Percentiles rank a stretch among this genome's conserved stretches.
Conservation (phyloP, 2,888 invertebrate species). For the Caradrina kadenii region DNA sequence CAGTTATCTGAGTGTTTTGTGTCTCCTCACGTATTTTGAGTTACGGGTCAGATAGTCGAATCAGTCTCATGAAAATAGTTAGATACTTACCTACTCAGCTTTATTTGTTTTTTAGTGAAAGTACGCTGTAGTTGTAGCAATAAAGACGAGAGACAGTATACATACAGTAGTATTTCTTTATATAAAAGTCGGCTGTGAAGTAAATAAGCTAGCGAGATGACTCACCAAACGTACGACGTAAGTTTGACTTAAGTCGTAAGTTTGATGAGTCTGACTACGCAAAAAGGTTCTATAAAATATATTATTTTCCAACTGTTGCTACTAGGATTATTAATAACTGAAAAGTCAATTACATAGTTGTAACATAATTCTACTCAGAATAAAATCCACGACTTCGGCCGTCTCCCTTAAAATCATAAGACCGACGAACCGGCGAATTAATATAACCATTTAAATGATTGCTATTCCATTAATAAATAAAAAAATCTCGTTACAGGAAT, state of each 20-base stretch:
- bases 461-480: neutral
- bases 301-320: conserved; percentile 1
- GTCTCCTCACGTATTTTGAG: conserved; percentile 4
- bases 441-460: neutral
- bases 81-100: neutral
- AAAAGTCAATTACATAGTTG: neutral
- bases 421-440: neutral
- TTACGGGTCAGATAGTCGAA: neutral
- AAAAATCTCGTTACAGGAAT: neutral
- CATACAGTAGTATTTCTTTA: neutral
- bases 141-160: conserved; percentile 1
- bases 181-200: neutral
- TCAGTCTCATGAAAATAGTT: conserved; percentile 2
- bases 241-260: neutral
- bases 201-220: neutral
- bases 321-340: neutral
- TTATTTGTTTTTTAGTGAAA: neutral
- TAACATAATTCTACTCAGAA: too few species aligned
- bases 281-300: neutral
- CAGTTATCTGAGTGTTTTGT: conserved; percentile 17
- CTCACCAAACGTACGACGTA: neutral
- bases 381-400: neutral
- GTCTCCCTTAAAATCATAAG: neutral
- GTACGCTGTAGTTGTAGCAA: neutral
- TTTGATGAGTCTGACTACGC: neutral